These are phyloP conservation scores for Nyctibius grandis DNA, from an alignment of 2,797 vertebrate genomes.

Conservation along the genomic window DNA sequence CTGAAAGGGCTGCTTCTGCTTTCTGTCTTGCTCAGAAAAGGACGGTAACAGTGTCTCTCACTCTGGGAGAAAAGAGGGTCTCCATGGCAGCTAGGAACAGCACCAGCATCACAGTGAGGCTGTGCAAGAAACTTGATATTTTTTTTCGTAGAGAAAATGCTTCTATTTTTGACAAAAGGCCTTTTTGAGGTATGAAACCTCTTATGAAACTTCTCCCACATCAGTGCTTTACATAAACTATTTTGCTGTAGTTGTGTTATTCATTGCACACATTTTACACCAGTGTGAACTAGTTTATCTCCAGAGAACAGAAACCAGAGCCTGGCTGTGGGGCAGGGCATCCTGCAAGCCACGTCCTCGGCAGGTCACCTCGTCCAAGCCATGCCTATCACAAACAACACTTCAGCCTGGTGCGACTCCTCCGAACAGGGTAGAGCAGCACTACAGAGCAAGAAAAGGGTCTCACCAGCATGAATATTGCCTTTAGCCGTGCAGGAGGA, in stretches of 20 bases:
- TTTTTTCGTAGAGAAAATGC: conserved; percentile 20
- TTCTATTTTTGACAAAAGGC: conserved; percentile 59
- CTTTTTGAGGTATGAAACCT: conserved; percentile 57
- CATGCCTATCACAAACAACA: not conserved
- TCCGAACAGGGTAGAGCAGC: not conserved
- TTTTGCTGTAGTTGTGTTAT: conserved; percentile 26
- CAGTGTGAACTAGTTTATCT: not conserved
- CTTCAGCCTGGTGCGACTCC: not conserved
- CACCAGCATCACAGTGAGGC: not conserved
- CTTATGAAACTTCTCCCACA: conserved; percentile 61
- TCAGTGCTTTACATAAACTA: conserved; percentile 50
- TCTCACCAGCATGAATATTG: not conserved
- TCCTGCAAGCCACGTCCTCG: not conserved
- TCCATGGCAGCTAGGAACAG: conserved; percentile 33
- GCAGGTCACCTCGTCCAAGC: not conserved
- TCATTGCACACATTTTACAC: conserved; percentile 7
- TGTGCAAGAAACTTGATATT: conserved; percentile 13
- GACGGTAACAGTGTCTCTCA: not conserved
- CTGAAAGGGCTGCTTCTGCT: not conserved
- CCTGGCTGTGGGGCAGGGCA: not conserved
- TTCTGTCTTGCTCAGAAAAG: not conserved
- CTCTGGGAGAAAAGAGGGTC: not conserved
- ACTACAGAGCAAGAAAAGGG: not conserved
- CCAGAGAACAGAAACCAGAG: not conserved
- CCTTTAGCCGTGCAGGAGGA: not conserved